Conservation (phyloP, 2,888 invertebrate species). For the Polietes domitor region DNA sequence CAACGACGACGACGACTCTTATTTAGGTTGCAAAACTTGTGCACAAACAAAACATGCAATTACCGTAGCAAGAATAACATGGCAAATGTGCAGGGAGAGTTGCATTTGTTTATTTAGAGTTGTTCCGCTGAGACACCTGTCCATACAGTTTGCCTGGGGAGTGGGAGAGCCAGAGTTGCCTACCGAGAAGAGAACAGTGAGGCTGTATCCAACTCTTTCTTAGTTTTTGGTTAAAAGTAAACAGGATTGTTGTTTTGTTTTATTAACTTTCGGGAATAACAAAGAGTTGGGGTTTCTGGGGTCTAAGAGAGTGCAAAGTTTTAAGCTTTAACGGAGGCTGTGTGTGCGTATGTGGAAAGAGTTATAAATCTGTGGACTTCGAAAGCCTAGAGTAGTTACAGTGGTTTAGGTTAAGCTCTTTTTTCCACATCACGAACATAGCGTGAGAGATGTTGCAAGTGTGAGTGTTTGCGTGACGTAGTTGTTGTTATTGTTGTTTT, state of each 20-base stretch:
- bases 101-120: constrained; percentile 24
- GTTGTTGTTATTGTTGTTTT: constrained; percentile 17
- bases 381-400: not conserved
- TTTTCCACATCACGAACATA: not conserved
- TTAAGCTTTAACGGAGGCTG: not conserved
- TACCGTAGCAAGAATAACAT: not conserved
- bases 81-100: not conserved
- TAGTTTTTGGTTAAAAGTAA: not conserved
- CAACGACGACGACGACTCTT: not conserved
- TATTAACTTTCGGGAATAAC: not conserved
- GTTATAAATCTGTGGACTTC: not conserved
- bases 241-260: not conserved
- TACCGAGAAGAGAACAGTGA: not conserved
- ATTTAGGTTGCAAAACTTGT: not conserved
- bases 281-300: not conserved
- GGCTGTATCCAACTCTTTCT: constrained; percentile 20
- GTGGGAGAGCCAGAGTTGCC: not conserved
- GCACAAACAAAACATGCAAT: not conserved
- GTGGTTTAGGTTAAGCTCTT: constrained; percentile 10
- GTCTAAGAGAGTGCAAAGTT: not conserved
- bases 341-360: not conserved
- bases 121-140: constrained; percentile 20
- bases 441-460: not conserved
- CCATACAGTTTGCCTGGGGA: not conserved
- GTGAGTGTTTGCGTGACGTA: not conserved